A percentile compares a stretch with the other conserved stretches of the same genome.
Conservation (phyloP, 2,888 invertebrate genomes). For the Brachyptera putata region DNA sequence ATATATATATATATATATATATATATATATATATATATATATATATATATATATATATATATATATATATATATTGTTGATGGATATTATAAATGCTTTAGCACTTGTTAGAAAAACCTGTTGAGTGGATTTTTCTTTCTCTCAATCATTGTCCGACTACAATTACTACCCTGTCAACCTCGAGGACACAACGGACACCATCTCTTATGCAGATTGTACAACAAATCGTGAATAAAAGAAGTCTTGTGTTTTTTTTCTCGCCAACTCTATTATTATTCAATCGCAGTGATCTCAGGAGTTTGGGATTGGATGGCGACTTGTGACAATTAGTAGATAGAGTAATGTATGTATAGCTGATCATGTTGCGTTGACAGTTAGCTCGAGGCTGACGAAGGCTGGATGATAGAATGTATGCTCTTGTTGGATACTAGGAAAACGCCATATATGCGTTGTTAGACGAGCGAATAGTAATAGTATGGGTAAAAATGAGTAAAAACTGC, state of each 20-base stretch:
- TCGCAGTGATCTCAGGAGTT: not conserved
- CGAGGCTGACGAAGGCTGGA: not conserved
- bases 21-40: no score
- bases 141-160: conserved; percentile 4
- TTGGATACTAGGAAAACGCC: no score
- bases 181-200: not conserved
- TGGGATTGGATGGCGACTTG: conserved; percentile 4
- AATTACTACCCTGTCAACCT: not conserved
- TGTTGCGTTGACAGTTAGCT: not conserved
- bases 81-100: not conserved
- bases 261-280: conserved; percentile 6
- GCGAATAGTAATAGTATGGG: no score
- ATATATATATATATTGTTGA: no score
- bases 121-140: not conserved
- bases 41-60: no score
- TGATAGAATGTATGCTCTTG: no score
- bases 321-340: not conserved
- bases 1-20: no score
- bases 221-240: conserved; percentile 1
- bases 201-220: conserved; percentile 7
- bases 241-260: conserved; percentile 1
- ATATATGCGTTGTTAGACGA: no score
- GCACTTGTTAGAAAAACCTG: not conserved
- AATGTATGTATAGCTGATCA: conserved; percentile 11
- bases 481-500: no score